A percentile compares a stretch with the other conserved stretches of the same genome.
These are phyloP conservation scores for Polyploca ridens DNA, from an alignment of 2,888 invertebrate species.

Conservation along the genomic window DNA sequence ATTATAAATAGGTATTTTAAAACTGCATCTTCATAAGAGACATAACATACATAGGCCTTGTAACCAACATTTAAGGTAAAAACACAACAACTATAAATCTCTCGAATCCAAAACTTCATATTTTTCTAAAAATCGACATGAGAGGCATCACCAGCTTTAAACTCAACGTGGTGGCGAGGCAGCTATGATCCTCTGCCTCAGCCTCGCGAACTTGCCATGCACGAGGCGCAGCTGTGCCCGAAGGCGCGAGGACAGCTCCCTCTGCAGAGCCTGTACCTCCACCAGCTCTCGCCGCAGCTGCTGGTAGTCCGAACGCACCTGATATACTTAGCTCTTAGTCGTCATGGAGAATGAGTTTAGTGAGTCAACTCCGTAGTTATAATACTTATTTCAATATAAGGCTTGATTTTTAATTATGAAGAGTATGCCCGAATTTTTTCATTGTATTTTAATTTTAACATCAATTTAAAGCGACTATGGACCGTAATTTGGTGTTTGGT, in stretches of 20 bases:
- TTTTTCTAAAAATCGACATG: too few relatives aligned
- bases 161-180: slow-evolving; percentile 67
- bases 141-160: too few relatives aligned
- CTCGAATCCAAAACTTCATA: too few relatives aligned
- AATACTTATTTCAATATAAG: neutral
- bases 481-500: too few relatives aligned
- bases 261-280: slow-evolving; percentile 92
- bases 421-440: too few relatives aligned
- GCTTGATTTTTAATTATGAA: too few relatives aligned
- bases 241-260: slow-evolving; percentile 90
- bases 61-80: neutral
- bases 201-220: slow-evolving; percentile 89
- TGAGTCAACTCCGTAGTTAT: neutral
- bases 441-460: too few relatives aligned
- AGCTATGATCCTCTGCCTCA: slow-evolving; percentile 88
- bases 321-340: slow-evolving; percentile 21
- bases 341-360: neutral
- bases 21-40: too few relatives aligned
- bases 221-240: slow-evolving; percentile 89
- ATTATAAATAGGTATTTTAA: too few relatives aligned
- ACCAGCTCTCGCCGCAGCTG: slow-evolving; percentile 90
- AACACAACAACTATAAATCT: neutral
- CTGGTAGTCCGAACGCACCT: slow-evolving; percentile 91
- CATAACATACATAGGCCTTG: neutral
- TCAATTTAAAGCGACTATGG: too few relatives aligned